phyloP scores from a whole-genome alignment of 2,113 vertebrate species.

The Dipodomys ordii region DNA sequence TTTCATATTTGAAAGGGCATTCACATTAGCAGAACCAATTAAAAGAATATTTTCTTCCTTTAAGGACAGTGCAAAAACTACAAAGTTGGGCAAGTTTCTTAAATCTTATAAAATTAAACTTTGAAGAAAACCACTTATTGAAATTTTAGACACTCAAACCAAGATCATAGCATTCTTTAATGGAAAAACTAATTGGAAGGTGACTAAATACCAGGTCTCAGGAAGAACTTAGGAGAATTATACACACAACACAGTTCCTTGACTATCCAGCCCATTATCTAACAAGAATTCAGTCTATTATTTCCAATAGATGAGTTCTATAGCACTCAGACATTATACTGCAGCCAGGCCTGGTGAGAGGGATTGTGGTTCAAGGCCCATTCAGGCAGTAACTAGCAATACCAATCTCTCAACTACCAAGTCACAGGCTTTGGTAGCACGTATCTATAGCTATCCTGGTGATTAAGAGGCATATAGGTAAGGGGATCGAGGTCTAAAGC shows the following conservation, averaged over 20 bases:
- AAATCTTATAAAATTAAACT: conserved; percentile 80
- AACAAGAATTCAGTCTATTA: conserved; percentile 40
- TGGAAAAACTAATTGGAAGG: conserved; percentile 8
- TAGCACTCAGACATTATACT: background rate
- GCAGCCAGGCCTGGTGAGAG: background rate
- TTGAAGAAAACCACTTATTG: conserved; percentile 35
- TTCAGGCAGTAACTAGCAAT: too few species aligned
- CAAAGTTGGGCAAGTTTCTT: conserved; percentile 65
- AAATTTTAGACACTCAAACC: conserved; percentile 74
- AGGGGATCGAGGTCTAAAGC: too few species aligned
- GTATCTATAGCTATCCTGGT: too few species aligned
- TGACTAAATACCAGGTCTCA: background rate
- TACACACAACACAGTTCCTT: background rate
- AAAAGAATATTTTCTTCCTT: conserved; percentile 65
- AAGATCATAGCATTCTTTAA: conserved; percentile 52
- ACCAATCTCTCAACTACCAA: too few species aligned
- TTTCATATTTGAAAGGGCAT: conserved; percentile 80
- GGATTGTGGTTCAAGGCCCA: too few species aligned
- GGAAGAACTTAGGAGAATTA: conserved; percentile 43
- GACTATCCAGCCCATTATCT: background rate
- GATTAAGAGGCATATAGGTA: too few species aligned
- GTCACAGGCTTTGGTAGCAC: too few species aligned
- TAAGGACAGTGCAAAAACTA: conserved; percentile 45
- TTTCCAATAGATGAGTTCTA: background rate
- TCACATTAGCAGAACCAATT: conserved; percentile 78